Base-by-base conservation (phyloP, 2,797 vertebrate genomes). In the Phalloptychus januarius region DNA sequence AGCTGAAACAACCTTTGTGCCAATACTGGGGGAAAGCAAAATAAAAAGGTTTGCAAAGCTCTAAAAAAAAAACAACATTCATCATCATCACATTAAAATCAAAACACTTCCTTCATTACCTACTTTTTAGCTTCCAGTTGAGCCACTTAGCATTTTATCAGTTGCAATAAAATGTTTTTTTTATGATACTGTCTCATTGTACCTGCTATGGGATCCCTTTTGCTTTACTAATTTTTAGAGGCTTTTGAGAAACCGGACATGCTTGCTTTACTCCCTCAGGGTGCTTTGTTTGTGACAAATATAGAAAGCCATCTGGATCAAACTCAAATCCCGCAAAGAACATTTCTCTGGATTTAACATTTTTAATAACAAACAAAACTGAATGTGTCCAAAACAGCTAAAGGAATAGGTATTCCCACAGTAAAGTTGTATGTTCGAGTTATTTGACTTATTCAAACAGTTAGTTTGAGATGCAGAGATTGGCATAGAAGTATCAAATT, bases 1-100 rank as follows among this genome's bases (percentile, higher is more conserved):
- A 99, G 94, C 97, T 98, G 96, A 99, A 99, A 82, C 98, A 99
- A 74, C 97, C 96, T 93, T 99, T 99, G 90, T 99, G 98, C 98
- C 98, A 99, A 87, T 95, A 97, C 98, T 95, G 1, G 33, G 36
- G 7, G 1, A 31, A 46, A 18, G 4, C 31, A 31, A 72, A 12
- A 25, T 7, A 65, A 15, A 40, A 61, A 7, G 31, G 3, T 16
- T 65, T 44, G 31, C 20, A 70, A 11, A 70, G 0, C 12, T 44
- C 48, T 38, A 3, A 5, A 52, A 52, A 72, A 72, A 38, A 2
- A 38, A 48, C 31, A 25, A 25, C 20, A 31, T 7, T 46, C 28
- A 54, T 52, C 28, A 33, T 52, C 36, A 52, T 25, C 46, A 72
- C 18, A 36, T 54, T 25, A n/a, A 7, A 72, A 72, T 72, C 6